These are phyloP conservation scores for Anthonomus grandis DNA, from an alignment of 1,140 invertebrate genomes.

Conservation along the genomic window DNA sequence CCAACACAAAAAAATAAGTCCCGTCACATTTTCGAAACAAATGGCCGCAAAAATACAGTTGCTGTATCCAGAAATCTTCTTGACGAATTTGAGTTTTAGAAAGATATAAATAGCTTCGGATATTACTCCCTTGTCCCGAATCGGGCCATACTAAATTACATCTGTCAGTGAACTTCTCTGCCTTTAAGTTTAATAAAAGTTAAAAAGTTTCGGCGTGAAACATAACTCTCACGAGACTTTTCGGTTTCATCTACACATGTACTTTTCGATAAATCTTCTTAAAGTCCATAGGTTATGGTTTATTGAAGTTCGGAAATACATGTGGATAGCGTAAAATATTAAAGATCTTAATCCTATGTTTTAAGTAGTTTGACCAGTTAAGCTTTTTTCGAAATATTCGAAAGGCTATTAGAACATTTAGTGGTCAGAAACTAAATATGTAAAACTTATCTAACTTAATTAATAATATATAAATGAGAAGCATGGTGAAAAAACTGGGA, in stretches of 20 bases:
- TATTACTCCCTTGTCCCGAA: not conserved
- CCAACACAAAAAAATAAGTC: too few species aligned
- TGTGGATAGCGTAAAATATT: too few species aligned
- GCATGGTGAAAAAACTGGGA: too few species aligned
- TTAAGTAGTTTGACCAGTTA: too few species aligned
- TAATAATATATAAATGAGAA: too few species aligned
- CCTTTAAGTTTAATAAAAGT: constrained; percentile 6
- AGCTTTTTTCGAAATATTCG: too few species aligned
- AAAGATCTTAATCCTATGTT: too few species aligned
- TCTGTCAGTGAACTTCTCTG: not conserved
- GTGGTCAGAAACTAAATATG: too few species aligned
- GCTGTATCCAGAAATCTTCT: not conserved
- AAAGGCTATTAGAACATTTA: too few species aligned
- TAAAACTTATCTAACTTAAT: too few species aligned
- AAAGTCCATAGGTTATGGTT: not conserved
- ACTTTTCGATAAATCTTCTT: not conserved
- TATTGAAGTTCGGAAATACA: too few species aligned
- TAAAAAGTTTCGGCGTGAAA: constrained; percentile 7
- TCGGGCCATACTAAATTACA: not conserved
- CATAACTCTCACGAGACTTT: not conserved
- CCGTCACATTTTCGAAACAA: too few species aligned
- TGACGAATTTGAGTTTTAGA: not conserved
- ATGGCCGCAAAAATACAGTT: not conserved
- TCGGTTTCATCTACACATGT: constrained; percentile 1
- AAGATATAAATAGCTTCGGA: not conserved